Evolutionary conservation across 2,888 invertebrate genomes (phyloP), one percentile per base, ranked within the genome.

Genomic region (Escarpia spicata): DNA sequence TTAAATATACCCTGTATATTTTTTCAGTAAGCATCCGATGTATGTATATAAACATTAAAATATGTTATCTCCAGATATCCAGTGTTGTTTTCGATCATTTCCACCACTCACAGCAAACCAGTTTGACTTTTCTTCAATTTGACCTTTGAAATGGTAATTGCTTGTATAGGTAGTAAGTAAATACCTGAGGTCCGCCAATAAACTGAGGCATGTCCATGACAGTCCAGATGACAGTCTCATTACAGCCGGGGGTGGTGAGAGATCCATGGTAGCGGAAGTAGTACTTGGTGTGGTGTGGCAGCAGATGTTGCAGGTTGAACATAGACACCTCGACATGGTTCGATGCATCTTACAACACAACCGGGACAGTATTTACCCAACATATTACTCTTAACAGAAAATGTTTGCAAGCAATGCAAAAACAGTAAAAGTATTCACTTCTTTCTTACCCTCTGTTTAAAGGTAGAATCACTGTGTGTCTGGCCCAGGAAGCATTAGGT

Each of bases 261-360:
- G 92, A 92, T 26, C 92, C 92, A 10, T 92, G 31, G 92, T 92
- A 92, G 43, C 92, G 92, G 90, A 43, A 92, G 92, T 75, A 92
- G 45, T 92, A 37, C 58, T 92, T 44, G 45, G 45, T 92, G 92
- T 92, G 37, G n/a, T 10, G 19, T 15, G 92, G 92, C 31, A 92
- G 92, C 45, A 92, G 90, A 31, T 90, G 15, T 8, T 26, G 43
- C 45, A 92, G 90, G 44, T 90, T 37, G 37, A 92, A 31, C 15
- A 37, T 15, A 15, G 92, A 91, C 15, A 37, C 60, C 10, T 31
- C 19, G 19, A 92, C 92, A 15, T 91, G n/a, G 58, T 91, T 45
- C 1, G 2, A 37, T 4, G 44, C 91, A 91, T 91, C 91, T 91
- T 52, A 44, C 91, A 91, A 31, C 91, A 91, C 44, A 91, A 91